Percentiles rank a stretch among this genome's conserved stretches.
Conservation (phyloP, 2,113 vertebrate genomes). For the Falcunculus frontatus region DNA sequence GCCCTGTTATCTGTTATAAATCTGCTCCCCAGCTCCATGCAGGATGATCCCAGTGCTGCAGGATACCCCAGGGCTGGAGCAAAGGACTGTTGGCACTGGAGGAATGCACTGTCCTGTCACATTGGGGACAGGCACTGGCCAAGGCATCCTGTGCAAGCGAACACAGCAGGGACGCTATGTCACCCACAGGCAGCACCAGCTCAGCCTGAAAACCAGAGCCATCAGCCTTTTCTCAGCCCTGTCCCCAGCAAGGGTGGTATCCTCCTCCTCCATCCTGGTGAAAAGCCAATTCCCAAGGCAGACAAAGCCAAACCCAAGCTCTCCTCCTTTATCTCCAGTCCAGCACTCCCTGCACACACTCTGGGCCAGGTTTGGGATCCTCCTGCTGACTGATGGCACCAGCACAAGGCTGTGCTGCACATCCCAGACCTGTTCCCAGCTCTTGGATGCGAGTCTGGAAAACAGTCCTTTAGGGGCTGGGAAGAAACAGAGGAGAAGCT, state of each 20-base stretch:
- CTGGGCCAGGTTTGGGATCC: background rate
- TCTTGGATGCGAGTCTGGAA: background rate
- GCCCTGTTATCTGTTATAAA: background rate
- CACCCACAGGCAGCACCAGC: background rate
- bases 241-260: background rate
- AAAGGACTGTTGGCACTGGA: background rate
- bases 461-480: constrained; percentile 50
- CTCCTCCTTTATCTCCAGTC: background rate
- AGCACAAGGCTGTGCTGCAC: background rate
- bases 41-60: background rate
- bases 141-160: background rate
- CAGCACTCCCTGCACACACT: background rate
- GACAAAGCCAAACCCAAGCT: background rate
- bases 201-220: background rate
- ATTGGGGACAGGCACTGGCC: background rate
- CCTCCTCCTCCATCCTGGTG: background rate
- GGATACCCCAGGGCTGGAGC: background rate
- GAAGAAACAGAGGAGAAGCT: background rate
- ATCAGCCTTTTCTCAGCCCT: background rate
- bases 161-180: background rate
- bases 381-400: background rate
- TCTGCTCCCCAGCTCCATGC: background rate
- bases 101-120: background rate
- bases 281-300: background rate
- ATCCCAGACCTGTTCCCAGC: background rate